phyloP scores from a whole-genome alignment of 2,888 invertebrate genomes.

The Cephus sareptanus region DNA sequence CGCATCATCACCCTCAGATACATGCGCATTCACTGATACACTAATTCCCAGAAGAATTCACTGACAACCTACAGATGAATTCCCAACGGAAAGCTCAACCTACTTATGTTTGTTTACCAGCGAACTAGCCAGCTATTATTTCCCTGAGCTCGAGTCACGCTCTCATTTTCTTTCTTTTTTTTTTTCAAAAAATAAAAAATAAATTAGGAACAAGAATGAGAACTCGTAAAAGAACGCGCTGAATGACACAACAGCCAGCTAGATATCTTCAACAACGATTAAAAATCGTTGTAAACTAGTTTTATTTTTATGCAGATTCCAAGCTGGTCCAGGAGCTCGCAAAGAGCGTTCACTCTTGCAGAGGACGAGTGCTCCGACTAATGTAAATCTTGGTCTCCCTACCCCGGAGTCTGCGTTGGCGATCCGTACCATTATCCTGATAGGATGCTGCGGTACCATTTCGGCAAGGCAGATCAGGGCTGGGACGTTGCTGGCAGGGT shows the following conservation, averaged over 20 bases:
- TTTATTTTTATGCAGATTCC: neutral
- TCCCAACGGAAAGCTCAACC: neutral
- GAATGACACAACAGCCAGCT: neutral
- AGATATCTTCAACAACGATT: neutral
- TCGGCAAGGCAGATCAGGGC: neutral
- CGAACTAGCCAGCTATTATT: neutral
- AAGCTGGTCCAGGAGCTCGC: neutral
- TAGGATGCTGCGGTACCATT: neutral
- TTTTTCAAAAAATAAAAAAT: neutral
- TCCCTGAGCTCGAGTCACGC: neutral
- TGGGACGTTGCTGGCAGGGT: neutral
- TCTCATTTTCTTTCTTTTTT: neutral
- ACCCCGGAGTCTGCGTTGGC: neutral
- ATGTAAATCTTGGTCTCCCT: neutral
- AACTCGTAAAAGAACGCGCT: neutral
- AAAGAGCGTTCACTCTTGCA: neutral
- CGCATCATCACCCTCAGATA: neutral
- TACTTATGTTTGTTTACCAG: constrained; percentile 5
- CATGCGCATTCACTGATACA: neutral
- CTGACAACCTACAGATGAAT: neutral
- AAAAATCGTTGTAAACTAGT: neutral
- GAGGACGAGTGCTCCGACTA: neutral
- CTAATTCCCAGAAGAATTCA: neutral
- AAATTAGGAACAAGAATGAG: neutral
- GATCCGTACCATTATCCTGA: neutral